Evolutionary conservation across 2,888 invertebrate genomes (phyloP).

Genomic region (Sinelater perroti): DNA sequence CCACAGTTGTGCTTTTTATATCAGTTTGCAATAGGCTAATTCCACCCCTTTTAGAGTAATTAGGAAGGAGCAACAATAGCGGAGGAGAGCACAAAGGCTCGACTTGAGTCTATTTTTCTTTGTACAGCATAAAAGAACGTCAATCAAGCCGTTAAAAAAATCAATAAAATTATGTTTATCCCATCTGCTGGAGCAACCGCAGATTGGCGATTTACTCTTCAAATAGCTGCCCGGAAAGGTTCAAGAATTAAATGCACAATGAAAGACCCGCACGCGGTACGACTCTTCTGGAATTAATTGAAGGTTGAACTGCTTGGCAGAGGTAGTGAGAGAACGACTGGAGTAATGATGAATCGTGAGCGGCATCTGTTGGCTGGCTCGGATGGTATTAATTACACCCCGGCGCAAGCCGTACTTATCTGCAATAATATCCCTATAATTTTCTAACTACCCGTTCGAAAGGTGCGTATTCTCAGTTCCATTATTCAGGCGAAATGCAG

Average conservation of each 20-base stretch:
- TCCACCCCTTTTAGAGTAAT: slow-evolving; percentile 34
- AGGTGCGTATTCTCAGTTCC: slow-evolving; percentile 38
- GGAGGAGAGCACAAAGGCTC: slow-evolving; percentile 14
- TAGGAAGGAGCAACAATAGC: slow-evolving; percentile 14
- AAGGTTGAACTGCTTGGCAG: slow-evolving; percentile 45
- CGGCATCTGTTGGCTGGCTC: slow-evolving; percentile 52
- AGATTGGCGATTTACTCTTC: slow-evolving; percentile 14
- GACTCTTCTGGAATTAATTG: too few relatives aligned
- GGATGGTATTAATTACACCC: slow-evolving; percentile 54
- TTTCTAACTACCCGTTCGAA: slow-evolving; percentile 49
- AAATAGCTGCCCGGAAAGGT: slow-evolving; percentile 9
- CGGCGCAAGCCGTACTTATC: slow-evolving; percentile 50
- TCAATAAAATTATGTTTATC: slow-evolving; percentile 10
- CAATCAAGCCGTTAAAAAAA: slow-evolving; percentile 4
- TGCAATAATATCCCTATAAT: slow-evolving; percentile 56
- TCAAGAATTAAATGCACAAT: slow-evolving; percentile 5
- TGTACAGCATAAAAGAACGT: slow-evolving; percentile 6
- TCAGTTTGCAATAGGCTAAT: slow-evolving; percentile 24
- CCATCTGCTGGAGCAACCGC: slow-evolving; percentile 29
- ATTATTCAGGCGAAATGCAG: slow-evolving; percentile 22
- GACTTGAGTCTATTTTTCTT: slow-evolving; percentile 11
- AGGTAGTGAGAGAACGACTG: slow-evolving; percentile 43
- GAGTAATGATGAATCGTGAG: slow-evolving; percentile 47
- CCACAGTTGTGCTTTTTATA: slow-evolving; percentile 21
- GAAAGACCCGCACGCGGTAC: too few relatives aligned